These are phyloP conservation scores for Perccottus glenii DNA, from an alignment of 2,113 vertebrate species.

Conservation along the genomic window DNA sequence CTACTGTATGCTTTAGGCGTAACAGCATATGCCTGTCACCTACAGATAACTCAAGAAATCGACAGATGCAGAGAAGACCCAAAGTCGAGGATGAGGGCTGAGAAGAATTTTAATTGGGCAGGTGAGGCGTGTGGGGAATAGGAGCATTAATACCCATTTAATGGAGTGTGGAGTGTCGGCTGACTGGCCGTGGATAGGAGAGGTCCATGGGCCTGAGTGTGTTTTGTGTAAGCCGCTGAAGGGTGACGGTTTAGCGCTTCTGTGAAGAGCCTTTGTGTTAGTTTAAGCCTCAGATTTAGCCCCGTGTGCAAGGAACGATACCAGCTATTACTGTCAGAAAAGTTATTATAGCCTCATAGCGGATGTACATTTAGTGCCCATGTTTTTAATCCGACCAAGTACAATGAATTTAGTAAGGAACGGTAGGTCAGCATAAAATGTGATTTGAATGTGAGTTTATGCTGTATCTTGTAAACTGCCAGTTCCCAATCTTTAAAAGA, in stretches of 20 bases:
- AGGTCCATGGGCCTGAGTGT: conserved; percentile 12
- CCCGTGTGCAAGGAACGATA: conserved; percentile 43
- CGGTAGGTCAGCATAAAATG: not conserved
- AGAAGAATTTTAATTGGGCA: conserved; percentile 23
- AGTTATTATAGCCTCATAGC: conserved; percentile 56
- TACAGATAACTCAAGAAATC: conserved; percentile 19
- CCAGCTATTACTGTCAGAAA: conserved; percentile 60
- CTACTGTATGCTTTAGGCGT: not conserved
- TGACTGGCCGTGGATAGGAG: conserved; percentile 21
- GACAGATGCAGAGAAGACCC: conserved; percentile 9
- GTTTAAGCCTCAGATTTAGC: conserved; percentile 61
- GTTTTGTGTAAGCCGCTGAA: conserved; percentile 32
- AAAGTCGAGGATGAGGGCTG: conserved; percentile 2
- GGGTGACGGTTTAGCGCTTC: conserved; percentile 51
- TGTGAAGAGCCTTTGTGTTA: conserved; percentile 41
- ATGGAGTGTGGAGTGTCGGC: conserved; percentile 46
- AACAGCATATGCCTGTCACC: conserved; percentile 8
- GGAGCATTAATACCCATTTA: conserved; percentile 58
- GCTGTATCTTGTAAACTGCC: not conserved
- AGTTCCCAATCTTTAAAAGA: not conserved
- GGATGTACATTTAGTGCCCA: conserved; percentile 36
- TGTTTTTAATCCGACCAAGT: conserved; percentile 18
- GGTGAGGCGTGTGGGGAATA: conserved; percentile 32
- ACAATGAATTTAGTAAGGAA: conserved; percentile 7
- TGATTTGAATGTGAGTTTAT: not conserved